Base-by-base conservation (phyloP, 2,888 invertebrate genomes). In the Dendrolimus houi region DNA sequence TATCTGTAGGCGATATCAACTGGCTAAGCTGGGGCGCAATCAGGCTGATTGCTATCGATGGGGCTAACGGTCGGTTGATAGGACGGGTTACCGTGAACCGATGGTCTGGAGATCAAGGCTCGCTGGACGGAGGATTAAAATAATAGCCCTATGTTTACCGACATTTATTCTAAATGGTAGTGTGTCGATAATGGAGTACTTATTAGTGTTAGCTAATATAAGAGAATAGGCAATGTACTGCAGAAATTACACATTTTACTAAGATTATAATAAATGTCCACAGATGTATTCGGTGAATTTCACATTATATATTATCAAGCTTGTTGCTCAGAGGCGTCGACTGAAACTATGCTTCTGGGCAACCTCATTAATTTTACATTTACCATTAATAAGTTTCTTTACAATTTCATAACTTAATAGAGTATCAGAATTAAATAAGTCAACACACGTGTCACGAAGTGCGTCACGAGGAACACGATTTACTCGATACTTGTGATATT, bases 41-140 rank as follows among this genome's bases (percentile, higher is more conserved):
- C 77, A 77, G 63, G 64, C 59, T 73, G 80, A 83, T 83, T 75
- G 69, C 76, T 76, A 81, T 83, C 80, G 41, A 54, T 29, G 12
- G 9, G 62, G 60, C 66, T 72, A 72, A 71, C 71, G 71, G 72
- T 65, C 56, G 56, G 60, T 67, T 63, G 64, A 73, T 66, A 74
- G 64, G 62, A 70, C 68, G 62, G 72, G 71, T 70, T 72, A 70
- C 63, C 64, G 62, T 64, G 57, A 60, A 64, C 64, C 65, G 61
- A 60, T 63, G 65, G 59, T 61, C 62, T 65, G 66, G 65, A 47
- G 47, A 47, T 47, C 57, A 65, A 60, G 60, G 60, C 58, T 55
- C 55, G 57, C 64, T 47, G 47, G 47, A 47, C 12, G 47, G 9
- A 9, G 47, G 47, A 47, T 9, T 47, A 47, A 47, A 6, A 66